phyloP scores from a whole-genome alignment of 1,140 invertebrate species.

The Drosophila prosaltans region DNA sequence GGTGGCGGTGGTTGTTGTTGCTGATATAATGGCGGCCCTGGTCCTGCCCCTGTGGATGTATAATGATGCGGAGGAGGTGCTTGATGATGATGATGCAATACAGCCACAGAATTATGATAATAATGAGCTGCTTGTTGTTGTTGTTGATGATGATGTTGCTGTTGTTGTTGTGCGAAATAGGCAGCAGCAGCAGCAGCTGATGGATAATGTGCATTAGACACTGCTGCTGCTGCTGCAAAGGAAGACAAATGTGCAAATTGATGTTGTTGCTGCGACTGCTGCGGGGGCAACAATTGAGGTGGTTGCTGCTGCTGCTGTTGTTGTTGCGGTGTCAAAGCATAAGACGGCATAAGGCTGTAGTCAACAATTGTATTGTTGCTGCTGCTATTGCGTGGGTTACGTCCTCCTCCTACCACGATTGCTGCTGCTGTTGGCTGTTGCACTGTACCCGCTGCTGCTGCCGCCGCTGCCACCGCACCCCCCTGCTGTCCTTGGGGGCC shows the following conservation, averaged over 20 bases:
- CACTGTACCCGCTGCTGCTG: conserved; percentile 29
- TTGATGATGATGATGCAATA: conserved; percentile 57
- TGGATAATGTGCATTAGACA: conserved; percentile 57
- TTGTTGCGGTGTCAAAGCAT: conserved; percentile 54
- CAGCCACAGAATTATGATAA: conserved; percentile 70
- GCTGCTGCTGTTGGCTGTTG: conserved; percentile 55
- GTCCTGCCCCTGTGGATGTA: conserved; percentile 72
- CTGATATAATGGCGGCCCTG: conserved; percentile 64
- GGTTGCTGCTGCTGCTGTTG: conserved; percentile 46
- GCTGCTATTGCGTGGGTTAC: conserved; percentile 17
- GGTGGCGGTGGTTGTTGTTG: conserved; percentile 34
- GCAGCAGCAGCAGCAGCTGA: conserved; percentile 61
- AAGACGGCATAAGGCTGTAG: conserved; percentile 58
- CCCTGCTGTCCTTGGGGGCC: conserved; percentile 59
- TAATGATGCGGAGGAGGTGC: conserved; percentile 68
- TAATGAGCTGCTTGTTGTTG: conserved; percentile 46
- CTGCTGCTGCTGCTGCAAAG: conserved; percentile 56
- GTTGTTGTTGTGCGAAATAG: conserved; percentile 63
- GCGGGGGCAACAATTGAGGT: conserved; percentile 32
- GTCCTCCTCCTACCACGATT: not conserved
- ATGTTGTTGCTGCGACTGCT: conserved; percentile 44
- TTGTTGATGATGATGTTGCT: conserved; percentile 54
- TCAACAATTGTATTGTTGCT: conserved; percentile 58
- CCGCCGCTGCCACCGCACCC: conserved; percentile 51
- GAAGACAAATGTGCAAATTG: conserved; percentile 74